These are phyloP conservation scores for Drosophila ambigua DNA, from an alignment of 1,140 invertebrate species.

Conservation along the genomic window DNA sequence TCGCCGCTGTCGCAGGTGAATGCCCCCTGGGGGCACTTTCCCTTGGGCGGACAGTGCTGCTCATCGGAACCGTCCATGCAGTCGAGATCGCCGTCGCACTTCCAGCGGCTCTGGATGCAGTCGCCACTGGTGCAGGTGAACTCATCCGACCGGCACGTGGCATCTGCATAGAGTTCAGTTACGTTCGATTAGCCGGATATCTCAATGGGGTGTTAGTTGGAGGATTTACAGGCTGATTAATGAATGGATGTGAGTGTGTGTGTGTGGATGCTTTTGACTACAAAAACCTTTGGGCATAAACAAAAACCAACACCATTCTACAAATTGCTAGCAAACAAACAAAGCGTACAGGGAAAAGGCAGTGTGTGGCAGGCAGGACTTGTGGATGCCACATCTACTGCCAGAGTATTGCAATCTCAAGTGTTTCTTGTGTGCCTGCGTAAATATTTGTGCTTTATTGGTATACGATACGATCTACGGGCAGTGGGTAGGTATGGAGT, in stretches of 20 bases:
- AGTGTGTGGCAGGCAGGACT: slow-evolving; percentile 7
- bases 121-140: slow-evolving; percentile 95
- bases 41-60: slow-evolving; percentile 88
- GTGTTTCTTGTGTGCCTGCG: slow-evolving; percentile 37
- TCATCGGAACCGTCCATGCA: slow-evolving; percentile 94
- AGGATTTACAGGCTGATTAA: slow-evolving; percentile 40
- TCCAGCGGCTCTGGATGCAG: slow-evolving; percentile 94
- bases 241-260: slow-evolving; percentile 16
- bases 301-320: slow-evolving; percentile 68
- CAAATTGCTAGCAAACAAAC: slow-evolving; percentile 53
- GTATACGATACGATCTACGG: slow-evolving; percentile 24
- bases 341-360: slow-evolving; percentile 36
- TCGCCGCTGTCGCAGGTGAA: slow-evolving; percentile 88
- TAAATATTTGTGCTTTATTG: slow-evolving; percentile 72
- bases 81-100: slow-evolving; percentile 94
- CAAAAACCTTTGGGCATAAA: slow-evolving; percentile 25
- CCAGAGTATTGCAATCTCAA: slow-evolving; percentile 51
- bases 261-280: too few relatives aligned
- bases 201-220: slow-evolving; percentile 1
- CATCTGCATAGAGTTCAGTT: slow-evolving; percentile 85
- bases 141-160: slow-evolving; percentile 93
- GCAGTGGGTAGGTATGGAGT: slow-evolving; percentile 42
- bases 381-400: slow-evolving; percentile 31
- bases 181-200: slow-evolving; percentile 10
- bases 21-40: slow-evolving; percentile 87